Evolutionary conservation across 2,888 invertebrate species (phyloP), one percentile per base, ranked within the genome.

Genomic region (Erebia palarica): DNA sequence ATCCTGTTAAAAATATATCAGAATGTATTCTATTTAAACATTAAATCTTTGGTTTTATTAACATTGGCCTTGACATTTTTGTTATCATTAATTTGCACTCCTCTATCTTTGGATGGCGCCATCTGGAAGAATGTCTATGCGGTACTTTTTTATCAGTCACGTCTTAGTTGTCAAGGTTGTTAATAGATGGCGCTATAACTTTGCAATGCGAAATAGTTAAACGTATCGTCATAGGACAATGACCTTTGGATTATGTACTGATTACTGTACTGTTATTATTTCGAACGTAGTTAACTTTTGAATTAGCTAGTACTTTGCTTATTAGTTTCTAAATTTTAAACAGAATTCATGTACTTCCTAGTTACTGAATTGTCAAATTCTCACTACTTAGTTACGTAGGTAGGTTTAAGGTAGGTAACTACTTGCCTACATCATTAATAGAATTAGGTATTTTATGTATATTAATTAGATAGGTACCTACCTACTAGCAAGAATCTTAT

Each of bases 21-120:
- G 36, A 7, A 36, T 42, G 53, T 61, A 61, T 51, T 59, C 70
- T 11, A 70, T 68, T 70, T 65, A 65, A 72, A 59, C 71, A 58
- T 64, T 59, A 68, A 71, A 71, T 72, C 65, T 68, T 68, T 74
- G 70, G 61, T 71, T 77, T 76, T 76, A 76, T 80, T 83, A 86
- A 82, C 86, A 85, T 82, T 90, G 90, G 88, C 92, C 92, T 92
- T 92, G 92, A 90, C 92, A 91, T 91, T 84, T 80, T 78, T 87
- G 88, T 83, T 87, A 87, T 86, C 84, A 85, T 27, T 81, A 82
- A 1, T 86, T 88, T 82, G 87, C 88, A 88, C 87, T 86, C 84
- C 81, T 81, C 80, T 3, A 72, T 69, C 69, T 69, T 66, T 65
- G 65, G 51, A 51, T 74, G 77, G 79, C 85, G 86, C 84, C 86